Evolutionary conservation across 2,797 vertebrate species (phyloP), one percentile per base, ranked within the genome.

Genomic region (Etheostoma nigrum): DNA sequence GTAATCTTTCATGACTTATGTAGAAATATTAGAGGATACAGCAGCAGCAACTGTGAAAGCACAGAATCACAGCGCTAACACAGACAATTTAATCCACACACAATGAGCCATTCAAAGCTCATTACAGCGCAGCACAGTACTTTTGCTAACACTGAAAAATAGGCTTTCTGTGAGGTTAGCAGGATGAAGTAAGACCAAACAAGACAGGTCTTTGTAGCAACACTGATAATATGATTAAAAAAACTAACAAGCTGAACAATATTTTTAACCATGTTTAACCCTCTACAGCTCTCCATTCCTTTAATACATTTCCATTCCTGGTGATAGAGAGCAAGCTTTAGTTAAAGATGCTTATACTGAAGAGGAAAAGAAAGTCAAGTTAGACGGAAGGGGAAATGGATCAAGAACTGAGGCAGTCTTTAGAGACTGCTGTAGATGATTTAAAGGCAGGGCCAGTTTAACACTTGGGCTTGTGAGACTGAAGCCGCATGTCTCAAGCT

Each of bases 81-180:
- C 72, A 62, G 64, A 74, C 74, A 64, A 72, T 75, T 78, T 86
- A 79, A 88, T 87, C 86, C 82, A 76, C 55, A 53, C 74, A 88
- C 81, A 87, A 81, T 61, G 63, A 76, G 51, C 49, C 78, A 64
- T 49, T 68, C 61, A 87, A 84, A 88, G 84, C 87, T 83, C 76
- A 88, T 89, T 84, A 89, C 61, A 61, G 58, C 67, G 60, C 63
- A 68, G 58, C 65, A 64, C 78, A 82, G 70, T 33, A n/a, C 65
- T 67, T 42, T 53, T 77, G 55, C 0, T 18, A 77, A 76, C 12
- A 12, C 65, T 21, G 33, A 67, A 65, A 72, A 84, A 84, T 48
- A 57, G 49, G 84, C 47, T 40, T 68, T 62, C 4, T 52, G 19
- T 25, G 1, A 30, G 30, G 36, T 80, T 36, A 58, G 53, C 25